Conservation (phyloP, 2,113 vertebrate genomes). For the Struthidea cinerea region DNA sequence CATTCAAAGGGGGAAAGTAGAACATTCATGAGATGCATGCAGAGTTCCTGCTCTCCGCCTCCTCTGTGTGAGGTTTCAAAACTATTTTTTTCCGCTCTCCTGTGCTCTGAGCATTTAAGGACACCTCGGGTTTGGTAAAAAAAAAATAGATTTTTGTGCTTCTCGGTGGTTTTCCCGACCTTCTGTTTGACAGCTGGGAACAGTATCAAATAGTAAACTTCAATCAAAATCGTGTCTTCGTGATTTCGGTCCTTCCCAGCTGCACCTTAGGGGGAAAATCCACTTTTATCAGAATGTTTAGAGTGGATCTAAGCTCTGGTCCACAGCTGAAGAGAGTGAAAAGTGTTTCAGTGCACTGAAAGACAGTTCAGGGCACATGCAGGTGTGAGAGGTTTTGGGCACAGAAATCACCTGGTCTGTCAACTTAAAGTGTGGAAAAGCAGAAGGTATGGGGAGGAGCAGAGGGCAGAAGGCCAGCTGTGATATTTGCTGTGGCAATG, state of each 20-base stretch:
- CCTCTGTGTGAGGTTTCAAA: conserved; percentile 66
- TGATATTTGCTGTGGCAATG: background rate
- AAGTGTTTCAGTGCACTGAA: background rate
- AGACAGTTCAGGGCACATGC: background rate
- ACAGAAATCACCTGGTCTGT: background rate
- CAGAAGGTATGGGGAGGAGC: background rate
- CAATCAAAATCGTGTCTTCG: conserved; percentile 50
- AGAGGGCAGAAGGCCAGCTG: background rate
- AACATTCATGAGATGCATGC: conserved; percentile 96
- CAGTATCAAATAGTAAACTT: conserved; percentile 59
- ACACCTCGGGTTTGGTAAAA: conserved; percentile 59
- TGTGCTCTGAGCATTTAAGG: conserved; percentile 62
- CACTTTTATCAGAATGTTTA: conserved; percentile 4
- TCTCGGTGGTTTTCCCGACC: conserved; percentile 61
- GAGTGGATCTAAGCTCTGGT: background rate
- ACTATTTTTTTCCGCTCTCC: conserved; percentile 28
- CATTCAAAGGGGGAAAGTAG: conserved; percentile 89
- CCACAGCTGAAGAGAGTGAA: background rate
- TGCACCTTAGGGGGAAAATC: background rate
- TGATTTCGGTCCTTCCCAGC: background rate
- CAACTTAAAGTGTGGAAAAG: background rate
- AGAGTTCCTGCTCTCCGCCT: conserved; percentile 76
- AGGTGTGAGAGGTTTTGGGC: background rate
- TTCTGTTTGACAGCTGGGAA: conserved; percentile 48
- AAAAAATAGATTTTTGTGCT: conserved; percentile 44